Base-by-base conservation (phyloP, 2,797 vertebrate species). In the Babyrousa celebensis region DNA sequence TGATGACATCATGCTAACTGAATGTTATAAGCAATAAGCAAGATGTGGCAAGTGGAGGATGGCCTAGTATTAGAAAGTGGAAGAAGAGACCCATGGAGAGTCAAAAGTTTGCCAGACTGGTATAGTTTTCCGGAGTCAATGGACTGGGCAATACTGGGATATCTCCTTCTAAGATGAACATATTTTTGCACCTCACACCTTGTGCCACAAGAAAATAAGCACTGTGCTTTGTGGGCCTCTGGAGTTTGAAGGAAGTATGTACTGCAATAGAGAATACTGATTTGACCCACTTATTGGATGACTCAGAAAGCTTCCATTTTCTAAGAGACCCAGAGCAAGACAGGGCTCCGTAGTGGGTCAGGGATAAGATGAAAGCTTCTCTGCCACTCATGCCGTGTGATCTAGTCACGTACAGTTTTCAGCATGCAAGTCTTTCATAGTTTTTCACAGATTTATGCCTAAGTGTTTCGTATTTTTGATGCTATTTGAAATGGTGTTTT, bases 391-490 rank as follows among this genome's bases (percentile, higher is more conserved):
- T 17, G 12, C 15, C 71, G 60, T 17, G 32, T 65, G 67, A 85
- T 32, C 25, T 15, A 63, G 54, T 70, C 52, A 79, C 63, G 94
- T 62, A 93, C 23, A 32, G 17, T 94, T 94, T 89, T 85, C 25
- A 54, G n/a, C 54, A 25, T 21, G 36, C 40, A 92, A 70, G 58
- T 20, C 58, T 91, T 95, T 67, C 48, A 77, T 14, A 58, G 29
- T 12, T 72, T 95, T 91, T n/a, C 70, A 91, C 4, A 60, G 43
- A 89, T 77, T 86, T 86, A 83, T 82, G 16, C 20, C 32, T 68
- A 63, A 40, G 0, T 72, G 78, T 67, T 78, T 89, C 32, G 32
- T 29, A 40, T 52, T 78, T 85, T 82, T 67, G 0, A 85, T 72
- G n/a, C 32, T 83, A 72, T 74, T 88, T 93, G 43, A 77, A 75